Evolutionary conservation across 2,113 vertebrate species (phyloP), one percentile per base, ranked within the genome.

Genomic region (Xenus cinereus): DNA sequence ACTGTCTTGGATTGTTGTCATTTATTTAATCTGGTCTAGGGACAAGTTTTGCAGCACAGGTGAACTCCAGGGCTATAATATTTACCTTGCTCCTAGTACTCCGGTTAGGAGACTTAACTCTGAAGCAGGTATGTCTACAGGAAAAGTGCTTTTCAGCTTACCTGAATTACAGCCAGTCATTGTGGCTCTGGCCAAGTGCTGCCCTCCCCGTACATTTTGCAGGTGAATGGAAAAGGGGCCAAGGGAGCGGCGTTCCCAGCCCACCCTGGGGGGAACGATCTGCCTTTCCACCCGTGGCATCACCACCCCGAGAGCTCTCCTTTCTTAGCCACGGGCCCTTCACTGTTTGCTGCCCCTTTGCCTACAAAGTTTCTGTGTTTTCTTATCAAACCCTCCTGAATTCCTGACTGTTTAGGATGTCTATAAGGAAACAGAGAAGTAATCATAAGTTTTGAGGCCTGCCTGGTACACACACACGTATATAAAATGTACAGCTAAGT

Each of bases 151-250:
- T 28, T 46, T 71, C 56, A 56, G 37, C 32, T 28, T 12, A 32
- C 20, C 21, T 24, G 28, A 79, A 19, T 27, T 8, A 12, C 17
- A 94, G n/a, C 12, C n/a, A 71, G 18, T 2, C 27, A 48, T 9
- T 13, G 10, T 24, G 9, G 6, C 22, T 53, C 72, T 60, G 82
- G 57, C 26, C 48, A 60, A 50, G 53, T 6, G 15, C 14, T 15
- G 17, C 21, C 12, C 46, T 56, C 26, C 28, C 39, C 0, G 0
- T 41, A 6, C 1, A 1, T 41, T 59, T 1, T n/a, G 60, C 18
- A 7, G 7, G 28, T 5, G 15, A 53, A 51, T 4, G 26, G 39
- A 27, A 51, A 48, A 18, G 23, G 24, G n/a, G 35, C 32, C 5
- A 9, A 33, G 33, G 39, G 9, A 87, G 32, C 12, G 2, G 45